phyloP scores from a whole-genome alignment of 2,113 vertebrate genomes.

The Nipponia nippon region DNA sequence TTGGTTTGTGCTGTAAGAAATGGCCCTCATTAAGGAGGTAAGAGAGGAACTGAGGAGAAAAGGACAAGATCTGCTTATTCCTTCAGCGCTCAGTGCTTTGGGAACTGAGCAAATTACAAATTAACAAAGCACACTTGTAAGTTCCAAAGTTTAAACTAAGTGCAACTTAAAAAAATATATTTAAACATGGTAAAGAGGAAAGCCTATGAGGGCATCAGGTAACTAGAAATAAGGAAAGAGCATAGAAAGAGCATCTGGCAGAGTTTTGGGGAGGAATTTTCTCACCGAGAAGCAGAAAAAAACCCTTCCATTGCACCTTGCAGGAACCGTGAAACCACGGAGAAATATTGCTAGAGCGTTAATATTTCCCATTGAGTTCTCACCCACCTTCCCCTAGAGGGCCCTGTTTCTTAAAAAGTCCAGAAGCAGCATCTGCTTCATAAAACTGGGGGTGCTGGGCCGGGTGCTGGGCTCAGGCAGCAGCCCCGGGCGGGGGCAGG shows the following conservation, averaged over 20 bases:
- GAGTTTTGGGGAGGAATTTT: background rate
- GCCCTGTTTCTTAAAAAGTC: background rate
- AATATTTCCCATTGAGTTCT: background rate
- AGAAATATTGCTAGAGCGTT: fast-evolving
- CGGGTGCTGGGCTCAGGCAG: background rate
- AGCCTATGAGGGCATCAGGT: background rate
- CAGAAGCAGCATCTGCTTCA: background rate
- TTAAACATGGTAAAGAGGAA: background rate
- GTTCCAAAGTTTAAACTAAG: background rate
- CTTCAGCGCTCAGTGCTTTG: background rate
- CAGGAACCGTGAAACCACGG: background rate
- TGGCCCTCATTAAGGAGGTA: background rate
- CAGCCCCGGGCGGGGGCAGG: background rate
- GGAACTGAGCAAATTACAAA: background rate
- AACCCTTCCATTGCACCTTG: background rate
- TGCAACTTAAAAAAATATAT: background rate
- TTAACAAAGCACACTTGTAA: background rate
- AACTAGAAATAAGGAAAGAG: background rate
- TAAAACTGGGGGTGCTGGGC: background rate
- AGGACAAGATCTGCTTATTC: background rate
- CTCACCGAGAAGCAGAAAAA: background rate
- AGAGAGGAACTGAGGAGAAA: background rate
- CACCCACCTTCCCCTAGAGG: background rate
- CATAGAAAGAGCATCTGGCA: background rate
- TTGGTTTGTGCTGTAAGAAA: background rate